These are phyloP conservation scores for Euleptes europaea DNA, from an alignment of 2,113 vertebrate species.

Conservation along the genomic window DNA sequence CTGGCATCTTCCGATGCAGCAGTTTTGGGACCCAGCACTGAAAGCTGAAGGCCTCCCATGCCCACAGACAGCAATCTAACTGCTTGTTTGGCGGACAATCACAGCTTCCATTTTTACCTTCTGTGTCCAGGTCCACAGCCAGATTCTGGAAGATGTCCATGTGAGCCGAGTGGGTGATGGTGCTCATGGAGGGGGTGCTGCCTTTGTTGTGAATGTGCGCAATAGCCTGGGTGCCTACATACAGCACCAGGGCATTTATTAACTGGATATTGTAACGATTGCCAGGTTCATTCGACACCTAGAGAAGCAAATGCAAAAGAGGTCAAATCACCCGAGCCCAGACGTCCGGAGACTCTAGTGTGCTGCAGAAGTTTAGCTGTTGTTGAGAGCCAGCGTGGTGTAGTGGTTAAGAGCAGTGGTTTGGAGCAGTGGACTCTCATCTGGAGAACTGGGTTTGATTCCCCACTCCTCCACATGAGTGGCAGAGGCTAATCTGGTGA, in stretches of 20 bases:
- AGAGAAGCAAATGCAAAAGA: conserved; percentile 35
- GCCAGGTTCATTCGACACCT: conserved; percentile 98
- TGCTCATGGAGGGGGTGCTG: conserved; percentile 99
- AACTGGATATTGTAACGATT: conserved; percentile 99
- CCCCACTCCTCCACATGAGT: too few relatives aligned
- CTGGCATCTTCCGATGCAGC: background rate
- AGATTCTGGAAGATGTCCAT: conserved; percentile 99
- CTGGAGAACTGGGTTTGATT: too few relatives aligned
- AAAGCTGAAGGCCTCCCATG: background rate
- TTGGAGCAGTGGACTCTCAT: too few relatives aligned
- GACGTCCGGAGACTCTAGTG: background rate
- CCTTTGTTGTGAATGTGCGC: conserved; percentile 99
- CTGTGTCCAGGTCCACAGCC: conserved; percentile 97
- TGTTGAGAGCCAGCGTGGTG: too few relatives aligned
- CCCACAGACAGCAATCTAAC: background rate
- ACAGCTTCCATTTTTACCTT: conserved; percentile 78
- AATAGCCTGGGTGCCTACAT: conserved; percentile 97
- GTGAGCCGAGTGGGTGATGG: conserved; percentile 98
- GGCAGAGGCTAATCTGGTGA: too few relatives aligned
- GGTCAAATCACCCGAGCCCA: background rate
- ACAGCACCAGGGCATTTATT: conserved; percentile 97
- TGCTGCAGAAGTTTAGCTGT: background rate
- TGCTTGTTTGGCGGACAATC: background rate
- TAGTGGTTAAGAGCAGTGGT: too few relatives aligned
- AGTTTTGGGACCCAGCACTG: background rate